A percentile compares a stretch with the other conserved stretches of the same genome.
phyloP scores from a whole-genome alignment of 2,797 vertebrate genomes.

The Pangasius krempfi region DNA sequence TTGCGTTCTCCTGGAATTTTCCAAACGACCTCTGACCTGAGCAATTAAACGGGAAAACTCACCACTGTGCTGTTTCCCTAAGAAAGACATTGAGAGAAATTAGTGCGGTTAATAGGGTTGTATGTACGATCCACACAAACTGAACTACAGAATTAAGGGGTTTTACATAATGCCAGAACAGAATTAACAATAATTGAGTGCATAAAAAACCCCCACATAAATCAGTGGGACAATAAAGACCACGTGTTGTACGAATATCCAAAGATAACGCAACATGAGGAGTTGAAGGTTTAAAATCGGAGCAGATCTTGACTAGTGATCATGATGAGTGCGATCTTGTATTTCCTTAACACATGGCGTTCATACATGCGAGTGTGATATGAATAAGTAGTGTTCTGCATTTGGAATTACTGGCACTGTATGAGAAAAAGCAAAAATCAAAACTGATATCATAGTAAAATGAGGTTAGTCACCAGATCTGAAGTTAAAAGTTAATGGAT shows the following conservation, averaged over 20 bases:
- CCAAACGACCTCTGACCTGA: constrained; percentile 71
- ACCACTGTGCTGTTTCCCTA: constrained; percentile 76
- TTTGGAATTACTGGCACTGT: not conserved
- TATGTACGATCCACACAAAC: not conserved
- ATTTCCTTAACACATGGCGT: not conserved
- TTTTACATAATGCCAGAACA: not conserved
- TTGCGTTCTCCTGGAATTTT: constrained; percentile 42
- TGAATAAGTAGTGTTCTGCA: not conserved
- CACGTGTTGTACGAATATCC: not conserved
- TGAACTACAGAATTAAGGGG: not conserved
- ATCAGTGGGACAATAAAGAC: constrained; percentile 19
- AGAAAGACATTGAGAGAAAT: constrained; percentile 22
- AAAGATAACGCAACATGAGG: not conserved
- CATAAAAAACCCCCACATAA: not conserved
- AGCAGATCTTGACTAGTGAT: not conserved
- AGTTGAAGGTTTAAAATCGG: not conserved
- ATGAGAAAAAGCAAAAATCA: not conserved
- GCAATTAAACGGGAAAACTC: constrained; percentile 76
- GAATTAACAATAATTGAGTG: not conserved
- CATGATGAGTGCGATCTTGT: not conserved
- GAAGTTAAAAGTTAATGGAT: not conserved
- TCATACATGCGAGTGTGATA: not conserved
- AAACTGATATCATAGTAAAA: not conserved
- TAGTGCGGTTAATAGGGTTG: not conserved
- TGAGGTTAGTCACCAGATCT: not conserved